Evolutionary conservation across 2,888 invertebrate species (phyloP), one percentile per base, ranked within the genome.

Genomic region (Blastobasis lacticolella): DNA sequence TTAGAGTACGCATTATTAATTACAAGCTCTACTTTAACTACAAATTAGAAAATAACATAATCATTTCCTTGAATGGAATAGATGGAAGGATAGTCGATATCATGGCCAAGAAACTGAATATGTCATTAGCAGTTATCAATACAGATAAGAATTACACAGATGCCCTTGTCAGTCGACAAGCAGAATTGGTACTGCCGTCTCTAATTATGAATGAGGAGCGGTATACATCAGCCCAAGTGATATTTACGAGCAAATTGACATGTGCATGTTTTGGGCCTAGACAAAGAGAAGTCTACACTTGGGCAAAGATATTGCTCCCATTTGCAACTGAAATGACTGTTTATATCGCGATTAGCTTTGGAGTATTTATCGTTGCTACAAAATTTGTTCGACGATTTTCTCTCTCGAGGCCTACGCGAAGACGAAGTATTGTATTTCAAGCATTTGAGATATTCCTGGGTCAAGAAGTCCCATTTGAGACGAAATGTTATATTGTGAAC

Each of bases 401-500:
- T 37, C 47, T 54, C 38, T 50, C 55, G 38, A 48, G 54, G 37
- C 56, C 55, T 8, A 49, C 55, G 45, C 52, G 49, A 8, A 57
- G 48, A 42, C 52, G 55, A 36, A 54, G 55, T 37, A 56, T 70
- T 10, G 37, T 66, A 3, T 74, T 69, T 53, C 61, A 64, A 50
- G 60, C 73, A 5, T 68, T 72, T n/a, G 62, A 63, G 8, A 59
- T 80, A 54, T 73, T 80, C 54, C 55, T 82, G n/a, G 80, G 81
- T 0, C 75, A 78, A 56, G 58, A 57, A 47, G 61, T 66, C 0
- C 66, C 62, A 9, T 72, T 75, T 47, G 56, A 63, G 49, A 71
- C 75, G 0, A 66, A 66, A 41, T 69, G 68, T 23, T 63, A 61
- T 53, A 48, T 75, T 0, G 53, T 68, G 4, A 81, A 81, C 51